A percentile compares a stretch with the other conserved stretches of the same genome.
phyloP scores from a whole-genome alignment of 2,888 invertebrate species.

The Platypus cylindrus region DNA sequence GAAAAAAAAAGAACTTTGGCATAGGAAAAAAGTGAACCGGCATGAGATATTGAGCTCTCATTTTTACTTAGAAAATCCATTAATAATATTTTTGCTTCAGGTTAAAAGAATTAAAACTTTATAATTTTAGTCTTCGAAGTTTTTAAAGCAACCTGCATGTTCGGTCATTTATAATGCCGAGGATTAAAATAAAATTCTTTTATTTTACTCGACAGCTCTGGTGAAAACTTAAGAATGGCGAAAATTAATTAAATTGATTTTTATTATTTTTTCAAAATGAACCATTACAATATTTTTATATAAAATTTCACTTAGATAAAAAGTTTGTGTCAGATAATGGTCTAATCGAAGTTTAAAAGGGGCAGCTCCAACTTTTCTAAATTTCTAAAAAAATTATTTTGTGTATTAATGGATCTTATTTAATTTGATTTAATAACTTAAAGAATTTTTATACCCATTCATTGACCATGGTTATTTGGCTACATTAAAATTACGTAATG shows the following conservation, averaged over 20 bases:
- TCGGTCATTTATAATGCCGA: slow-evolving; percentile 24
- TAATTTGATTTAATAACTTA: too few species aligned
- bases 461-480: too few species aligned
- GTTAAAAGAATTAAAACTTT: slow-evolving; percentile 28
- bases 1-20: slow-evolving; percentile 16
- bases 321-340: too few species aligned
- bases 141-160: slow-evolving; percentile 22
- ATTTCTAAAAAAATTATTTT: too few species aligned
- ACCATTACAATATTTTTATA: slow-evolving; percentile 15
- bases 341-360: too few species aligned
- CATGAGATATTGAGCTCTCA: slow-evolving; percentile 23
- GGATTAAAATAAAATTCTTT: slow-evolving; percentile 18
- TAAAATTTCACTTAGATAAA: slow-evolving; percentile 16
- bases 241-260: slow-evolving; percentile 16
- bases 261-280: slow-evolving; percentile 12
- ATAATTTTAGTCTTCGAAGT: slow-evolving; percentile 23
- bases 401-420: too few species aligned
- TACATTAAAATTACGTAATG: too few species aligned
- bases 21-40: slow-evolving; percentile 20
- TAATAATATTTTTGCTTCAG: slow-evolving; percentile 28
- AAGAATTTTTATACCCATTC: too few species aligned
- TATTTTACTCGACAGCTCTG: slow-evolving; percentile 14
- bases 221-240: slow-evolving; percentile 15
- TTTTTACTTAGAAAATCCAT: slow-evolving; percentile 27
- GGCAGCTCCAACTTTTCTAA: too few species aligned